A percentile compares a stretch with the other conserved stretches of the same genome.
Evolutionary conservation across 92 coral and sea anemone species (phyloP).

Genomic region (Desmophyllum pertusum): DNA sequence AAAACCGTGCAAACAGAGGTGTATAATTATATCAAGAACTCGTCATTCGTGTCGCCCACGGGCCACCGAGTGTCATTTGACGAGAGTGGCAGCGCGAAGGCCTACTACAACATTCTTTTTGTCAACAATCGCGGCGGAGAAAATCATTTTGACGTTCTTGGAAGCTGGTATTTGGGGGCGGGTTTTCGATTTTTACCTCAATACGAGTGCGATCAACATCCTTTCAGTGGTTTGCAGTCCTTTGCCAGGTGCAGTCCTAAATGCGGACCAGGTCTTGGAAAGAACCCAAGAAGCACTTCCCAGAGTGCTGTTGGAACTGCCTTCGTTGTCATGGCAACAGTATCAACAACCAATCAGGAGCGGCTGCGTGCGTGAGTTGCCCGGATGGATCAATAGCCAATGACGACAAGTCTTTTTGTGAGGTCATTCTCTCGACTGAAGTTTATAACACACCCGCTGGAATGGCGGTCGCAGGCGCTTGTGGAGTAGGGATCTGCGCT

Average conservation of each 20-base stretch:
- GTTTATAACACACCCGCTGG: slow-evolving; percentile 68
- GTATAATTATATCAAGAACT: slow-evolving; percentile 52
- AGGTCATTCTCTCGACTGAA: slow-evolving; percentile 55
- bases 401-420: slow-evolving; percentile 61
- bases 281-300: slow-evolving; percentile 53
- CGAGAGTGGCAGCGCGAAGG: slow-evolving; percentile 63
- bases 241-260: slow-evolving; percentile 61
- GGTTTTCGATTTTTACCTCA: slow-evolving; percentile 38
- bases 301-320: slow-evolving; percentile 93
- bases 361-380: slow-evolving; percentile 66
- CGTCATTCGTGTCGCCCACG: slow-evolving; percentile 68
- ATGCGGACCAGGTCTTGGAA: slow-evolving; percentile 65
- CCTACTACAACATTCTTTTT: slow-evolving; percentile 49
- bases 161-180: slow-evolving; percentile 51
- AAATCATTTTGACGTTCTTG: slow-evolving; percentile 48
- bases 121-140: slow-evolving; percentile 32
- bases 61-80: slow-evolving; percentile 69
- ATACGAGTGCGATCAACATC: not conserved
- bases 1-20: slow-evolving; percentile 43
- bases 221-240: slow-evolving; percentile 17
- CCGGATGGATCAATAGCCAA: slow-evolving; percentile 69
- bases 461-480: slow-evolving; percentile 47
- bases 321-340: slow-evolving; percentile 73
- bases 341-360: slow-evolving; percentile 63
- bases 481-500: slow-evolving; percentile 55